Evolutionary conservation across 2,113 vertebrate species (phyloP), one percentile per base, ranked within the genome.

Genomic region (Eclectus roratus): DNA sequence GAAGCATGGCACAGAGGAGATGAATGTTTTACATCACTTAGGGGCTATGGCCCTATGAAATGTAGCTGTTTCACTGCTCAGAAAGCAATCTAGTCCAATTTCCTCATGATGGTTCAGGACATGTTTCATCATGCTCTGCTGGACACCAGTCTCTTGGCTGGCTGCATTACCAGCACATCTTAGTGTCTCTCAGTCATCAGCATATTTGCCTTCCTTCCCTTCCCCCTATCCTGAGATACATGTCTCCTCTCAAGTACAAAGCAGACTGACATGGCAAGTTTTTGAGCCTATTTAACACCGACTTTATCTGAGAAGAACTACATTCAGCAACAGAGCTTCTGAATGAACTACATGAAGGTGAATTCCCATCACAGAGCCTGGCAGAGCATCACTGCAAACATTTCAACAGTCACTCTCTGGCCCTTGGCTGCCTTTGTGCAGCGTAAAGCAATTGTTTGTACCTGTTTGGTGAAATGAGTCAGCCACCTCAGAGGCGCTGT

Each of bases 211-310:
- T 90, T 13, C 25, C 16, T 56, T 56, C 33, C 19, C 89, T 80
- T 82, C 81, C 56, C 74, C 92, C 82, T 56, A 39, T 43, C 63
- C 88, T 0, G 7, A 55, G 41, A 64, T 90, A 35, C 78, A 31
- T 6, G 53, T 88, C 93, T 94, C 65, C 55, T 91, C 84, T 92
- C 91, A 91, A 96, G 89, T 94, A 96, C 96, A 96, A 91, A 96
- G 91, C 29, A 3, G 41, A 80, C 91, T 96, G 92, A 93, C 94
- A 95, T 0, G 21, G 77, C 88, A 93, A 96, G 80, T 88, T 96
- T 95, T 79, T 70, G 90, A 96, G 90, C 83, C 88, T 94, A 76
- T 92, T 97, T 94, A 93, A 94, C 92, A 88, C 61, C 0, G 0
- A 13, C 39, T 97, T 90, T 80, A 86, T 93, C 88, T 76, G 77